A percentile compares a stretch with the other conserved stretches of the same genome.
Conservation (phyloP, 2,113 vertebrate genomes). For the Lasiurus borealis region DNA sequence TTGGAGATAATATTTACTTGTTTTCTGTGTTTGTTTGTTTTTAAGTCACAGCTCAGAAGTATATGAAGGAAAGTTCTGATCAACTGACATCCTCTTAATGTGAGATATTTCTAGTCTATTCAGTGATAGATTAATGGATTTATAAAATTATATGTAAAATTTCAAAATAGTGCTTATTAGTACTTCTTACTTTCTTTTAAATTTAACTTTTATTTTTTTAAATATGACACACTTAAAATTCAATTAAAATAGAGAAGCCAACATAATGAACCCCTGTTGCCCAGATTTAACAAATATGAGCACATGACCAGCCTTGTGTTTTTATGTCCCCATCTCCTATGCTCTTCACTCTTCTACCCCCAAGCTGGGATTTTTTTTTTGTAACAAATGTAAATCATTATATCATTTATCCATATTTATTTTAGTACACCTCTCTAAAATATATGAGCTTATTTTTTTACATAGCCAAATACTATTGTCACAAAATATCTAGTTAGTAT, state of each 20-base stretch:
- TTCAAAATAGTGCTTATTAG: slow-evolving; percentile 51
- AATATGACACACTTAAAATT: slow-evolving; percentile 36
- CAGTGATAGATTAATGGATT: slow-evolving; percentile 68
- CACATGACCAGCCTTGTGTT: not conserved
- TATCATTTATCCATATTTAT: not conserved
- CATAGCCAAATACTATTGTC: not conserved
- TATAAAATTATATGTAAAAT: slow-evolving; percentile 53
- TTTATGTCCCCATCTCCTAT: not conserved
- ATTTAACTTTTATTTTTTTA: slow-evolving; percentile 46
- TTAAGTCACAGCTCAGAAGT: slow-evolving; percentile 76
- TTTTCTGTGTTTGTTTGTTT: slow-evolving; percentile 70
- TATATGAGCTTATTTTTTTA: not conserved
- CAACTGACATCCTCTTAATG: slow-evolving; percentile 73
- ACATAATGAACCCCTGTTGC: not conserved
- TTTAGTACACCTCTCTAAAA: not conserved
- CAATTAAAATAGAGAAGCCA: slow-evolving; percentile 29
- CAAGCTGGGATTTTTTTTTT: not conserved
- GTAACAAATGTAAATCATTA: not conserved
- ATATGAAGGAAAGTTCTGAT: slow-evolving; percentile 76
- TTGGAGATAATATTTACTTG: slow-evolving; percentile 63
- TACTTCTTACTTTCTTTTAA: slow-evolving; percentile 60
- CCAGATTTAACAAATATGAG: not conserved
- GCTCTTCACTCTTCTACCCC: not conserved
- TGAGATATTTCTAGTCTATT: slow-evolving; percentile 76
- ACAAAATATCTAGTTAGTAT: slow-evolving; percentile 2